Base-by-base conservation (phyloP, 2,113 vertebrate species). In the human (Homo sapiens) region DNA sequence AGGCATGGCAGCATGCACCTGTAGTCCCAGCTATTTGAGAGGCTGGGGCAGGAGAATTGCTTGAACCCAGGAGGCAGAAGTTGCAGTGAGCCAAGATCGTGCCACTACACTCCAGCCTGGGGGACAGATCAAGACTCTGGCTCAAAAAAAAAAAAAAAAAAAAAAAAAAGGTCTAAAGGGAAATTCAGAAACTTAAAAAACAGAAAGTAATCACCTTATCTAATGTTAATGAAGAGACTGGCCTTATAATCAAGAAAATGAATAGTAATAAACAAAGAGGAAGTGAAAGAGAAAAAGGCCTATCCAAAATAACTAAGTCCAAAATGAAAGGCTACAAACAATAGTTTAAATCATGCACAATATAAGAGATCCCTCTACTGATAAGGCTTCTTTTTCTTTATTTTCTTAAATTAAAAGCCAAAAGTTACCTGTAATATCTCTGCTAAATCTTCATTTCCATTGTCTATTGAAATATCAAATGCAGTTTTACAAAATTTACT, bases 401-500 rank as follows among this genome's bases (percentile, higher is more conserved):
- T 80, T 52, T 96, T 94, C 76, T 75, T 75, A 94, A 90, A 50
- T 64, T 92, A 88, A 96, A 95, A 93, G 50, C 40, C 89, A 87
- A 83, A 96, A 97, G 38, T 98, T 99, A 99, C 99, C 99, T 99
- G 99, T 93, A 99, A 89, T 98, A 99, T 99, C 98, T 99, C 99
- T 90, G 99, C 99, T 89, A 99, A 98, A 96, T 99, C 99, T 98
- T 99, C 99, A 93, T 98, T 99, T 90, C 99, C 99, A 93, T 99
- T 99, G 98, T 99, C 99, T 98, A 99, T 95, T 59, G 99, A 99
- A 97, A 99, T 99, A 98, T 99, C 99, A 96, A 99, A 99, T 5
- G 99, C 99, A 0, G 99, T 99, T 98, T 99, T 99, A 98, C 99
- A 99, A 97, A 99, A 99, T 98, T 99, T 99, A 98, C 99, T 99